Percentiles rank a stretch among this genome's conserved stretches.
phyloP scores from a whole-genome alignment of 2,888 invertebrate genomes.

The Lasioglossum malachurum region DNA sequence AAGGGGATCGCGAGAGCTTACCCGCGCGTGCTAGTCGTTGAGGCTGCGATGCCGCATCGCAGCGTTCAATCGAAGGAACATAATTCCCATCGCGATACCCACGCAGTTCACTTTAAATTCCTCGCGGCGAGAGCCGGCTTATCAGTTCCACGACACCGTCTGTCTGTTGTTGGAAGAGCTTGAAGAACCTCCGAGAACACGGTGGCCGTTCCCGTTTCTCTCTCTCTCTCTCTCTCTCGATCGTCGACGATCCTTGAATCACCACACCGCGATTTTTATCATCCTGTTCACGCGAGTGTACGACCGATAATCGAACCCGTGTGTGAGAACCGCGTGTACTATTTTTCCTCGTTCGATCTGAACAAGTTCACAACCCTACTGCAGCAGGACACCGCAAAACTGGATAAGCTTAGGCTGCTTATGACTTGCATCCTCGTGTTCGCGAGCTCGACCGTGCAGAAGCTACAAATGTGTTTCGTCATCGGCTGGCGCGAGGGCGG shows the following conservation, averaged over 20 bases:
- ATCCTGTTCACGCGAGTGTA: constrained; percentile 14
- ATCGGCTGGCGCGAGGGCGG: constrained; percentile 82
- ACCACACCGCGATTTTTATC: not conserved
- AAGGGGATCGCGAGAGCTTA: not conserved
- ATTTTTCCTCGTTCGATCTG: not conserved
- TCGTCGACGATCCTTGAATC: not conserved
- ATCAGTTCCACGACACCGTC: constrained; percentile 80
- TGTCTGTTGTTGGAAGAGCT: constrained; percentile 68
- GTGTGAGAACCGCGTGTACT: constrained; percentile 2
- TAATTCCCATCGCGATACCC: constrained; percentile 66
- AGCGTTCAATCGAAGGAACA: constrained; percentile 60
- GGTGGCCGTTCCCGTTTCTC: constrained; percentile 40
- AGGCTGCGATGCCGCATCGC: constrained; percentile 36
- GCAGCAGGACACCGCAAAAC: constrained; percentile 27
- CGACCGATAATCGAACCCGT: not conserved
- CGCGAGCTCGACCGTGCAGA: constrained; percentile 65
- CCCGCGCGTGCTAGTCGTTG: not conserved
- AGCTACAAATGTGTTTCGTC: constrained; percentile 80
- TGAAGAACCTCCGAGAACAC: constrained; percentile 44
- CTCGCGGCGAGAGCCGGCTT: constrained; percentile 71
- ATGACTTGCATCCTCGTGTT: constrained; percentile 65
- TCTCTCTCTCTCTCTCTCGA: constrained; percentile 33
- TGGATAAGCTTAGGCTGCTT: constrained; percentile 64
- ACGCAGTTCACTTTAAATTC: constrained; percentile 69
- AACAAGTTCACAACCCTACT: not conserved